Evolutionary conservation across 2,888 invertebrate species (phyloP).

Genomic region (Dynastes tityus): DNA sequence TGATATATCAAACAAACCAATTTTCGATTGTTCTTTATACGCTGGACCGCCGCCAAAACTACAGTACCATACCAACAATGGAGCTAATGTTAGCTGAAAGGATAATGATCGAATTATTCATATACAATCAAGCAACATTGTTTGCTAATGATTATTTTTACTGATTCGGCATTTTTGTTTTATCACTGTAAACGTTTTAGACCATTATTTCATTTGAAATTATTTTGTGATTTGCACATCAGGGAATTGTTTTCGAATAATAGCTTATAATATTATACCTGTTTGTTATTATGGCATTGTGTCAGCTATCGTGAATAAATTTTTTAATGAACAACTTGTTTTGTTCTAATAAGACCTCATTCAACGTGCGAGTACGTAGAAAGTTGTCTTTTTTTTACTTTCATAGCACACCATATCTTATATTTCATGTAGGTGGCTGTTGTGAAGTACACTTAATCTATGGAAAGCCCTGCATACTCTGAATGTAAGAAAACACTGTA

Average conservation of each 20-base stretch:
- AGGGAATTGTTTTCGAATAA: slow-evolving; percentile 45
- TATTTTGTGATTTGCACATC: slow-evolving; percentile 46
- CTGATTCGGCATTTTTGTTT: slow-evolving; percentile 55
- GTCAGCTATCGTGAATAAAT: slow-evolving; percentile 4
- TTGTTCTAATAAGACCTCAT: slow-evolving; percentile 33
- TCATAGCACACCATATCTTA: background rate
- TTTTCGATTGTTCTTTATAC: slow-evolving; percentile 52
- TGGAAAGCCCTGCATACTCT: too few relatives aligned
- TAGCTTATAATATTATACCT: slow-evolving; percentile 33
- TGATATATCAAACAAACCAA: slow-evolving; percentile 54
- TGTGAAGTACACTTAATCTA: too few relatives aligned
- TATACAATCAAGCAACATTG: slow-evolving; percentile 57
- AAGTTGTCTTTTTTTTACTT: background rate
- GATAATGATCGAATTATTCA: slow-evolving; percentile 64
- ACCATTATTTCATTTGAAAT: slow-evolving; percentile 46
- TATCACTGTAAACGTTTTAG: slow-evolving; percentile 51
- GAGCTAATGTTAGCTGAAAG: slow-evolving; percentile 64
- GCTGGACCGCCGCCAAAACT: slow-evolving; percentile 54
- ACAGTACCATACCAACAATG: slow-evolving; percentile 61
- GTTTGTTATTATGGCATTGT: slow-evolving; percentile 43
- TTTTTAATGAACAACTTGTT: slow-evolving; percentile 43
- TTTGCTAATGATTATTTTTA: slow-evolving; percentile 54
- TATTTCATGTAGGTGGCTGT: too few relatives aligned
- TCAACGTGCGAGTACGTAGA: background rate
- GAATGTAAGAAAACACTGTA: too few relatives aligned